Conservation (phyloP, 2,888 invertebrate genomes). For the Tipula helvola region DNA sequence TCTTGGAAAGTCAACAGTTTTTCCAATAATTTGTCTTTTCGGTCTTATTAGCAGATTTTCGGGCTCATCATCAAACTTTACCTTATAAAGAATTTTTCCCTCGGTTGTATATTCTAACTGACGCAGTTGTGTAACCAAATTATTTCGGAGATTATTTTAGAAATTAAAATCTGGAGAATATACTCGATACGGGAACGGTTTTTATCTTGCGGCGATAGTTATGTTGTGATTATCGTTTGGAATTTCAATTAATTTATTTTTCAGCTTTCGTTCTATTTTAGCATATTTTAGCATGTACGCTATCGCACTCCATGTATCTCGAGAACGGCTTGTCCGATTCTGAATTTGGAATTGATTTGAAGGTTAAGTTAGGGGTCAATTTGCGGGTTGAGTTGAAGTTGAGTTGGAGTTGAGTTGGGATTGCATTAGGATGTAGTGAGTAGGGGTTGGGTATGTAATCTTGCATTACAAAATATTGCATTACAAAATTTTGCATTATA, state of each 20-base stretch:
- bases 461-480: no score
- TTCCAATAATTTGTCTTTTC: background rate
- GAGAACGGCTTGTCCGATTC: no score
- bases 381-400: no score
- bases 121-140: slow-evolving; percentile 34
- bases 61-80: background rate
- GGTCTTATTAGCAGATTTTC: background rate
- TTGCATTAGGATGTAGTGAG: no score
- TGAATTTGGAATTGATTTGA: no score
- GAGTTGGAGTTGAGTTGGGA: no score
- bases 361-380: no score
- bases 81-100: background rate
- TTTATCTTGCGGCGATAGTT: slow-evolving; percentile 8
- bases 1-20: background rate
- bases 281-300: slow-evolving; percentile 10
- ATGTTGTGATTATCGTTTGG: slow-evolving; percentile 8
- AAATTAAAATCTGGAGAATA: background rate
- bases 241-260: slow-evolving; percentile 11
- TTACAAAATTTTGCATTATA: no score
- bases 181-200: background rate
- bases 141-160: no score
- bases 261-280: slow-evolving; percentile 12
- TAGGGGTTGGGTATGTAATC: no score
- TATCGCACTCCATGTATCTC: slow-evolving; percentile 14
- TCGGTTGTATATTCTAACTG: background rate